A percentile compares a stretch with the other conserved stretches of the same genome.
Evolutionary conservation across 2,888 invertebrate species (phyloP).

Genomic region (Tetramorium bicarinatum): DNA sequence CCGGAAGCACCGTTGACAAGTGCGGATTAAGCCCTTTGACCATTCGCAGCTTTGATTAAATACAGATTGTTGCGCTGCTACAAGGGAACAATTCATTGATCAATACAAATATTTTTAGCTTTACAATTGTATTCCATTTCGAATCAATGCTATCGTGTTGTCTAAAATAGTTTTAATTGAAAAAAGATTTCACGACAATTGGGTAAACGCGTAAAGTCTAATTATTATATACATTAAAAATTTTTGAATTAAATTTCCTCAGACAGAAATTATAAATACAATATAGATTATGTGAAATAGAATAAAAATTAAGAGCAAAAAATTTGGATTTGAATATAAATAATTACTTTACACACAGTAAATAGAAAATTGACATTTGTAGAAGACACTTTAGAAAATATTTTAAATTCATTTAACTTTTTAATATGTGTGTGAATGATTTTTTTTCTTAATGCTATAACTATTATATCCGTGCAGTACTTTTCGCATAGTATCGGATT

Average conservation of each 20-base stretch:
- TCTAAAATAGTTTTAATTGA: not conserved
- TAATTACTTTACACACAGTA: not conserved
- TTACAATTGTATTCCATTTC: not conserved
- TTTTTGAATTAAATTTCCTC: not conserved
- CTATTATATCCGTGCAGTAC: conserved; percentile 1
- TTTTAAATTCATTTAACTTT: not conserved
- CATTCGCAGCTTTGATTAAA: conserved; percentile 44
- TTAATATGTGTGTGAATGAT: conserved; percentile 13
- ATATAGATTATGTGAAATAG: not conserved
- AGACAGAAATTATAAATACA: not conserved
- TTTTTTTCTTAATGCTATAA: conserved; percentile 2
- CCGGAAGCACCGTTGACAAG: conserved; percentile 47
- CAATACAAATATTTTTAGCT: conserved; percentile 23
- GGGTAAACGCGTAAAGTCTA: not conserved
- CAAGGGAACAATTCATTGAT: conserved; percentile 28
- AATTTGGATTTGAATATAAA: not conserved
- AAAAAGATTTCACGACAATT: not conserved
- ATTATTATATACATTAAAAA: not conserved
- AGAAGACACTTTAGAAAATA: not conserved
- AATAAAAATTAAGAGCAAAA: not conserved
- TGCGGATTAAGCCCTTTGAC: conserved; percentile 52
- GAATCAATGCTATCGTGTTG: not conserved
- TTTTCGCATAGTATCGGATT: conserved; percentile 45
- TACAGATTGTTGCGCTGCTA: conserved; percentile 23
- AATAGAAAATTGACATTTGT: not conserved